Conservation (phyloP, 2,113 vertebrate species). For the Syrmaticus mikado region DNA sequence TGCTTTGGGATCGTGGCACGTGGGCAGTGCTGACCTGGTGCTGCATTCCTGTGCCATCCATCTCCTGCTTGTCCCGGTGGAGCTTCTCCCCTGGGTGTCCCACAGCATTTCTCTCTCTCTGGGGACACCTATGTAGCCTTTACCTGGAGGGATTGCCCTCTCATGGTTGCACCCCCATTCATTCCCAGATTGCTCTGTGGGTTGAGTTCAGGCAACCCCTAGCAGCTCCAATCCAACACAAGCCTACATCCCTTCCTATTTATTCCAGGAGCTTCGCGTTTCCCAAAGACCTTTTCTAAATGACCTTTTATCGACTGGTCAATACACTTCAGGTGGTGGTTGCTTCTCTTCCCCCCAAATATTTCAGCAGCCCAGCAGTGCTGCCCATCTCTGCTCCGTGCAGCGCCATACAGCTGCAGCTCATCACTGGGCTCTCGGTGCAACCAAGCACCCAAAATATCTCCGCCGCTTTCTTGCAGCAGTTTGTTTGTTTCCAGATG, state of each 20-base stretch:
- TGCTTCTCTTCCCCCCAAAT: background rate
- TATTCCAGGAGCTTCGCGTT: background rate
- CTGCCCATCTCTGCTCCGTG: too few species aligned
- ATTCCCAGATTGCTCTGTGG: background rate
- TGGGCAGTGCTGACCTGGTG: background rate
- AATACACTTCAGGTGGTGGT: background rate
- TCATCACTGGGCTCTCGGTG: background rate
- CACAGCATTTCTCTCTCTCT: background rate
- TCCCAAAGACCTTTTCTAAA: background rate
- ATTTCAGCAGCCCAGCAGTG: background rate
- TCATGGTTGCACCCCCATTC: background rate
- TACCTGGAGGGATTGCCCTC: background rate
- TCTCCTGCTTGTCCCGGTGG: background rate
- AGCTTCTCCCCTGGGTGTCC: background rate
- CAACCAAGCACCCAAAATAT: background rate
- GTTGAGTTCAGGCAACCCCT: too few species aligned
- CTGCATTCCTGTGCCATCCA: background rate
- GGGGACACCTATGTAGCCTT: background rate
- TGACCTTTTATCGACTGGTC: background rate
- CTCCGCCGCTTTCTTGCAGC: slow-evolving; percentile 1
- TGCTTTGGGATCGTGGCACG: background rate
- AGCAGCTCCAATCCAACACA: background rate
- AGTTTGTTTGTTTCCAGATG: slow-evolving; percentile 61
- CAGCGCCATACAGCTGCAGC: background rate
- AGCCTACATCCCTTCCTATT: fast-evolving